A percentile compares a stretch with the other conserved stretches of the same genome.
Conservation (phyloP, 1,140 invertebrate species). For the Neelides sp. region DNA sequence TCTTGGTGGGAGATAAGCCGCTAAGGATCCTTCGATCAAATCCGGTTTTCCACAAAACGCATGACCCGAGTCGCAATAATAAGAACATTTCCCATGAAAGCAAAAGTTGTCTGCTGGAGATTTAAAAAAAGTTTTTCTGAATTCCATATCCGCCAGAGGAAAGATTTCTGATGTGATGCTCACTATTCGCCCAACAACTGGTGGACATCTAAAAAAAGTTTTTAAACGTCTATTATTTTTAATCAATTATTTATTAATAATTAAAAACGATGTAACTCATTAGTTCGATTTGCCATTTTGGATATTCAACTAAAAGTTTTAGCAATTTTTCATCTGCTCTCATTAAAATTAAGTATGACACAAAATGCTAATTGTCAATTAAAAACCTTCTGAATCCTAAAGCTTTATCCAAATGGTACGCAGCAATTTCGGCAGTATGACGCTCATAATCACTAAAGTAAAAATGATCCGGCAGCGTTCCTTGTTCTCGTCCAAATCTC, state of each 20-base stretch:
- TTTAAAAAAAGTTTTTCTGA: slow-evolving; percentile 88
- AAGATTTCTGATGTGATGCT: slow-evolving; percentile 91
- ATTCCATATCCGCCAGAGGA: slow-evolving; percentile 73
- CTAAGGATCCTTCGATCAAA: slow-evolving; percentile 87
- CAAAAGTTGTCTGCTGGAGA: slow-evolving; percentile 83
- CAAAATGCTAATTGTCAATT: no score
- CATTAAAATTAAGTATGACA: neutral
- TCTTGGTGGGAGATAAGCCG: slow-evolving; percentile 78
- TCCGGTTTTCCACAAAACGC: slow-evolving; percentile 94
- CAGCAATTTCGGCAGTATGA: slow-evolving; percentile 94
- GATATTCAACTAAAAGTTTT: no score
- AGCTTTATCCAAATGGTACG: slow-evolving; percentile 87
- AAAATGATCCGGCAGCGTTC: slow-evolving; percentile 96
- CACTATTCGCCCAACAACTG: slow-evolving; percentile 73
- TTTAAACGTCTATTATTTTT: no score
- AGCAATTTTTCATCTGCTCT: no score
- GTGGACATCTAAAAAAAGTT: slow-evolving; percentile 47
- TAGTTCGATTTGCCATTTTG: neutral
- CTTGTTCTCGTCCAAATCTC: slow-evolving; percentile 90
- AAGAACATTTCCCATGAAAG: slow-evolving; percentile 88
- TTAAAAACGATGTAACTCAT: no score
- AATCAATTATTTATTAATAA: no score
- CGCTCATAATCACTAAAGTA: slow-evolving; percentile 98
- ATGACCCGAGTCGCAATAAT: slow-evolving; percentile 97
- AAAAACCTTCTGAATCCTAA: slow-evolving; percentile 26